These are phyloP conservation scores for Philopotamus ludificatus DNA, from an alignment of 1,140 invertebrate species.

Conservation along the genomic window DNA sequence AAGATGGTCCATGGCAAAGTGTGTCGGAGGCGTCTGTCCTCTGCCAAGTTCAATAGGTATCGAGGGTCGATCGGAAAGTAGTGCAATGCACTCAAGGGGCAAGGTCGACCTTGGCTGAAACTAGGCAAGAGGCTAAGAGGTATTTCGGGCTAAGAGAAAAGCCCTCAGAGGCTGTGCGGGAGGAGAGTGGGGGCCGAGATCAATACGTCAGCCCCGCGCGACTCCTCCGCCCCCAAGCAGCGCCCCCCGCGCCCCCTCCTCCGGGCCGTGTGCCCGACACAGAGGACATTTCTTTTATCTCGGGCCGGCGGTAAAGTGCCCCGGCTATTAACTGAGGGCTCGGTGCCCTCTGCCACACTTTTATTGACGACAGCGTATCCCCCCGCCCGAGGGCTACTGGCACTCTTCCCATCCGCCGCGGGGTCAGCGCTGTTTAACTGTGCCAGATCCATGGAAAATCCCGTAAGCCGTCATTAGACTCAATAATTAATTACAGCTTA, in stretches of 20 bases:
- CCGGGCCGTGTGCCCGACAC: background rate
- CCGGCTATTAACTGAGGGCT: background rate
- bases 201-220: slow-evolving; percentile 26
- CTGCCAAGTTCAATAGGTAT: background rate
- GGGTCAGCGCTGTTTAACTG: too few species aligned
- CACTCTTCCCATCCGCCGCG: too few species aligned
- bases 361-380: too few species aligned
- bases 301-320: background rate
- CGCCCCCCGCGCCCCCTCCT: background rate
- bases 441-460: too few species aligned
- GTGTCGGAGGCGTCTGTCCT: background rate
- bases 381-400: too few species aligned
- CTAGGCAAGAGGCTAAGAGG: slow-evolving; percentile 16
- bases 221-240: background rate
- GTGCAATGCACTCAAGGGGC: slow-evolving; percentile 13
- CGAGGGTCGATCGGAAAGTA: background rate
- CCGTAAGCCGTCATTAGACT: too few species aligned
- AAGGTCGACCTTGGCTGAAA: slow-evolving; percentile 25
- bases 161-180: slow-evolving; percentile 1
- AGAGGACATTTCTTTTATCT: slow-evolving; percentile 5
- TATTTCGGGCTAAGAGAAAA: background rate
- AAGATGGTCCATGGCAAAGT: background rate
- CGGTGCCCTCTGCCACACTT: too few species aligned
- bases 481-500: too few species aligned
- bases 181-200: slow-evolving; percentile 15